Conservation (phyloP, 2,888 invertebrate genomes). For the Tinea pellionella region DNA sequence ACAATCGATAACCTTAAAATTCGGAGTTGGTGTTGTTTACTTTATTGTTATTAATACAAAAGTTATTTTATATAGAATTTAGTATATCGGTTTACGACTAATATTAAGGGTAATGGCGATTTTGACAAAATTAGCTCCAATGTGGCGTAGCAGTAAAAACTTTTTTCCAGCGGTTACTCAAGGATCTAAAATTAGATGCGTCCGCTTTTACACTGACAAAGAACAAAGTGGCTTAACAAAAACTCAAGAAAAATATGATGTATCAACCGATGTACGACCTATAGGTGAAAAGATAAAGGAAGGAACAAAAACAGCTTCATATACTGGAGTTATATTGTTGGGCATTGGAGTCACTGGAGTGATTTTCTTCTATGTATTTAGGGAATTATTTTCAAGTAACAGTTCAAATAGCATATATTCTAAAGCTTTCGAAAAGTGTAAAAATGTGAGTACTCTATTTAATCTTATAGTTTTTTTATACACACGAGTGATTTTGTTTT, state of each 20-base stretch:
- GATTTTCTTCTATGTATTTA: conserved; percentile 85
- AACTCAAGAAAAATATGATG: conserved; percentile 46
- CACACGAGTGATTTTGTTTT: too few species aligned
- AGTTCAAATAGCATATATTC: conserved; percentile 89
- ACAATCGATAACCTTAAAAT: not conserved
- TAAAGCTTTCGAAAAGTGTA: conserved; percentile 80
- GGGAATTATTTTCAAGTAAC: conserved; percentile 88
- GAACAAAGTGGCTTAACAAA: conserved; percentile 39
- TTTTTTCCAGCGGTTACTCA: not conserved
- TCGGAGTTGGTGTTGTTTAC: not conserved
- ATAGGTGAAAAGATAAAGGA: conserved; percentile 86
- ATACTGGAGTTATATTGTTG: conserved; percentile 82
- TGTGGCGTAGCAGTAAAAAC: conserved; percentile 29
- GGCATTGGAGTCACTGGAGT: conserved; percentile 85
- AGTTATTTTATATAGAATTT: not conserved
- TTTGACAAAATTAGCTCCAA: conserved; percentile 47
- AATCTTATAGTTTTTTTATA: not conserved
- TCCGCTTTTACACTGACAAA: conserved; percentile 39
- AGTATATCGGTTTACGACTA: not conserved
- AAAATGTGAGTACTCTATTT: conserved; percentile 54
- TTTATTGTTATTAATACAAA: not conserved
- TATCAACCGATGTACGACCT: conserved; percentile 72
- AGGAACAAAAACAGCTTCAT: conserved; percentile 89
- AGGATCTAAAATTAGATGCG: conserved; percentile 27
- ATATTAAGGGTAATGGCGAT: conserved; percentile 38